phyloP scores from a whole-genome alignment of 2,113 vertebrate genomes.

The Platanista minor region DNA sequence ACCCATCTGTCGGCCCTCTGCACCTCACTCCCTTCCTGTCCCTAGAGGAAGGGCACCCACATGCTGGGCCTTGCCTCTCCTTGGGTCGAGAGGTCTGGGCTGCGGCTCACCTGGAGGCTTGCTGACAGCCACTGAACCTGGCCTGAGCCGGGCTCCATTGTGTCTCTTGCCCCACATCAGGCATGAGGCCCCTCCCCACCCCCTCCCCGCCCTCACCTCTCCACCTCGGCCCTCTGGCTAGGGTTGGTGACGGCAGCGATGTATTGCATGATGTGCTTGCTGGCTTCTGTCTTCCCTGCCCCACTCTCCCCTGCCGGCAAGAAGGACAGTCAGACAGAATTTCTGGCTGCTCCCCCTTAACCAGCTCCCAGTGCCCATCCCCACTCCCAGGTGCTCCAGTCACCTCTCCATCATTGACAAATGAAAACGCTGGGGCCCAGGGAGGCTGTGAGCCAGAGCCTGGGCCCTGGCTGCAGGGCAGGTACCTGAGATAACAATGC shows the following conservation, averaged over 20 bases:
- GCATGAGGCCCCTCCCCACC: background rate
- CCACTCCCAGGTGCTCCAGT: background rate
- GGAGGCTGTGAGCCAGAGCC: background rate
- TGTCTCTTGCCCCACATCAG: background rate
- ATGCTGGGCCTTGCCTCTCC: background rate
- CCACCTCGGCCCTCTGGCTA: slow-evolving; percentile 88
- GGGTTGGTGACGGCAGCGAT: slow-evolving; percentile 95
- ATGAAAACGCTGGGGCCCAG: background rate
- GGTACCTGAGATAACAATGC: slow-evolving; percentile 95
- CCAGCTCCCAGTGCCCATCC: background rate
- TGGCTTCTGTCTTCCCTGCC: slow-evolving; percentile 94
- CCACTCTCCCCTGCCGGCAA: slow-evolving; percentile 88
- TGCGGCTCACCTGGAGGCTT: background rate
- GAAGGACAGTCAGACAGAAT: background rate
- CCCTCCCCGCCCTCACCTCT: slow-evolving; percentile 84
- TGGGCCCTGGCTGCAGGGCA: rapidly evolving
- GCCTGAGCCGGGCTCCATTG: background rate
- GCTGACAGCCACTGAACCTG: background rate
- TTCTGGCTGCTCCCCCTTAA: rapidly evolving
- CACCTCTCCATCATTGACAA: background rate
- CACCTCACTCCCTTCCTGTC: background rate
- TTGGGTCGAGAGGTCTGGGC: background rate
- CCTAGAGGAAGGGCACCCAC: too few relatives aligned
- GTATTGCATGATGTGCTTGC: slow-evolving; percentile 97
- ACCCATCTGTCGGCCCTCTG: too few relatives aligned